Evolutionary conservation across 2,797 vertebrate species (phyloP), one percentile per base, ranked within the genome.

Genomic region (Artibeus lituratus): DNA sequence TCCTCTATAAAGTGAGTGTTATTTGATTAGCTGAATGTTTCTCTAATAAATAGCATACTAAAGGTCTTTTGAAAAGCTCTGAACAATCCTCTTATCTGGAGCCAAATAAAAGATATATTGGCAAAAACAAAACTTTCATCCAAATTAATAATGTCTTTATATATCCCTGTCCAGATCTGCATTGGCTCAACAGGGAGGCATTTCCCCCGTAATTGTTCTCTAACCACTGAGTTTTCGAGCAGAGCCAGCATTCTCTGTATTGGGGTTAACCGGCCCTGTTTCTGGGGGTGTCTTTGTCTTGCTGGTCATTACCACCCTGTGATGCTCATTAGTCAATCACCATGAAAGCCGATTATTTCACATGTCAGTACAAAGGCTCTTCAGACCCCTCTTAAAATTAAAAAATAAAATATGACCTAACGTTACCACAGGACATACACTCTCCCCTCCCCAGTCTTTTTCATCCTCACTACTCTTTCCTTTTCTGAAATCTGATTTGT

Each of bases 21-120:
- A 98, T 97, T 98, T 98, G 98, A 98, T 98, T 98, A 98, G 98
- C 98, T 96, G 97, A 97, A 98, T 97, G 97, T 97, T 98, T 98
- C 98, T 97, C 97, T 98, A 98, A 98, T 96, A 98, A 97, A 97
- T 49, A 70, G 97, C 97, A 98, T 97, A 98, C 97, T 97, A 98
- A 97, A 96, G 83, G 0, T 96, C 96, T 98, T 98, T 97, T 73
- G 96, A 92, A 96, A 97, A 95, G 92, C 87, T 91, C 91, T 57
- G 97, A 95, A 94, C 73, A 87, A 94, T 51, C 19, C 96, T 98
- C 98, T 98, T 96, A 98, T 98, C 98, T 97, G 72, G 39, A 98
- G 98, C 98, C 98, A 98, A 98, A 92, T 96, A 94, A 96, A 97
- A 95, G 96, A 98, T 96, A 97, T 94, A 97, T 94, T 96, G 97